Conservation (phyloP, 1,140 invertebrate species). For the Drosophila grimshawi region DNA sequence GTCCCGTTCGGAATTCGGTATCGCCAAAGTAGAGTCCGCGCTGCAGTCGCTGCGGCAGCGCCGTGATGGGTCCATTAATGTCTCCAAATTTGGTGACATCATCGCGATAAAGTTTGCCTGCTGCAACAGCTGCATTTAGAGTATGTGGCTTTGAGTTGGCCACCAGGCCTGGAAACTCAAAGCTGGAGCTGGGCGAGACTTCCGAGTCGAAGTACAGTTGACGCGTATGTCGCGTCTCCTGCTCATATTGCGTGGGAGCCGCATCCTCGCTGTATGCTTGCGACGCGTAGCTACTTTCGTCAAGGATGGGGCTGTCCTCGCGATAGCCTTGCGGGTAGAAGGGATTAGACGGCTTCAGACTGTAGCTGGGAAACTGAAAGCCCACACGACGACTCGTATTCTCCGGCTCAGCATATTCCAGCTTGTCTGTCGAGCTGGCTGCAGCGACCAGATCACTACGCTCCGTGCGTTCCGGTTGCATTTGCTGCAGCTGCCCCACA, state of each 20-base stretch:
- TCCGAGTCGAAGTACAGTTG: slow-evolving; percentile 75
- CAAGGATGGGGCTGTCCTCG: slow-evolving; percentile 81
- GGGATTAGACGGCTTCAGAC: slow-evolving; percentile 68
- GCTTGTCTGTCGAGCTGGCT: slow-evolving; percentile 64
- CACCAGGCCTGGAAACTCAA: slow-evolving; percentile 76
- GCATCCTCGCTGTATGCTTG: slow-evolving; percentile 68
- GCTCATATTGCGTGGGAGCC: slow-evolving; percentile 57
- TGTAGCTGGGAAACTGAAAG: slow-evolving; percentile 82
- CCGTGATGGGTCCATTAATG: slow-evolving; percentile 82
- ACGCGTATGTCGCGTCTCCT: slow-evolving; percentile 70
- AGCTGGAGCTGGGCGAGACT: slow-evolving; percentile 47
- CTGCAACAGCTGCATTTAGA: slow-evolving; percentile 52
- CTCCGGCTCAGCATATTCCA: slow-evolving; percentile 66
- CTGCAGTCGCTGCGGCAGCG: slow-evolving; percentile 68
- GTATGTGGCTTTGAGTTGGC: slow-evolving; percentile 78
- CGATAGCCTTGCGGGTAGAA: slow-evolving; percentile 82
- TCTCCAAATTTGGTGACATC: slow-evolving; percentile 84
- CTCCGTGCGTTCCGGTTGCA: slow-evolving; percentile 61
- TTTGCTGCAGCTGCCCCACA: slow-evolving; percentile 22
- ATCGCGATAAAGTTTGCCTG: slow-evolving; percentile 73
- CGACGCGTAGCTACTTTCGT: slow-evolving; percentile 56
- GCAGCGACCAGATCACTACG: slow-evolving; percentile 65
- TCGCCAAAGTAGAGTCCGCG: slow-evolving; percentile 76
- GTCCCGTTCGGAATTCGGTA: slow-evolving; percentile 72
- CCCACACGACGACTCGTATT: slow-evolving; percentile 76